These are phyloP conservation scores for Idaea dimidiata DNA, from an alignment of 2,888 invertebrate genomes.

Conservation along the genomic window DNA sequence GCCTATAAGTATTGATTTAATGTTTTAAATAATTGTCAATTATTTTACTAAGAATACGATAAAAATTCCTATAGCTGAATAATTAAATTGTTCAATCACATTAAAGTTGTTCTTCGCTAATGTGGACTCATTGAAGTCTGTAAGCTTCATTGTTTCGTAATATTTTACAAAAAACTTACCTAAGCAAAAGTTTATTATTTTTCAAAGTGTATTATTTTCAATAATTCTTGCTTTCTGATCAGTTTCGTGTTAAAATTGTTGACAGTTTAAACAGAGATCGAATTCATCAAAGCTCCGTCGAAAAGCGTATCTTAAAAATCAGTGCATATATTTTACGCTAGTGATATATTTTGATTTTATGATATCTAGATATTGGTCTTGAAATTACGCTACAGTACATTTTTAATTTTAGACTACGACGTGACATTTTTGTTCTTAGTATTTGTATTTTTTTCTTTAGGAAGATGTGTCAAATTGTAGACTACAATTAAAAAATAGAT, in stretches of 20 bases:
- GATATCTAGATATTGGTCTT: constrained; percentile 68
- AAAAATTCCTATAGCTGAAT: background rate
- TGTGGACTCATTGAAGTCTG: too few species aligned
- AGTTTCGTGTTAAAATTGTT: background rate
- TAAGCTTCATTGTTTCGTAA: too few species aligned
- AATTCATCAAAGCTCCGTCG: constrained; percentile 26
- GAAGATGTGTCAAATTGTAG: too few species aligned
- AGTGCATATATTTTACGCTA: constrained; percentile 53
- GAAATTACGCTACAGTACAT: constrained; percentile 52
- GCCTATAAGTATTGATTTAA: background rate
- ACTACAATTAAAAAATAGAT: too few species aligned
- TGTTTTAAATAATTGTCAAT: background rate
- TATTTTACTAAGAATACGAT: background rate
- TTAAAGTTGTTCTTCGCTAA: background rate
- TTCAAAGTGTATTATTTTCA: too few species aligned
- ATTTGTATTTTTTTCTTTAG: too few species aligned
- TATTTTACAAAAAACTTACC: too few species aligned
- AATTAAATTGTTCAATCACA: background rate
- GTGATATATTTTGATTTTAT: constrained; percentile 56
- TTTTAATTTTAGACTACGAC: too few species aligned
- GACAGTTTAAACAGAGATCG: background rate
- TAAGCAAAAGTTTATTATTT: too few species aligned
- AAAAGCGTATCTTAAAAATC: constrained; percentile 42
- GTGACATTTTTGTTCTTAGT: too few species aligned
- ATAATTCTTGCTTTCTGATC: background rate